Percentiles rank a stretch among this genome's conserved stretches.
These are phyloP conservation scores for Petromus typicus DNA, from an alignment of 2,113 vertebrate species.

Conservation along the genomic window DNA sequence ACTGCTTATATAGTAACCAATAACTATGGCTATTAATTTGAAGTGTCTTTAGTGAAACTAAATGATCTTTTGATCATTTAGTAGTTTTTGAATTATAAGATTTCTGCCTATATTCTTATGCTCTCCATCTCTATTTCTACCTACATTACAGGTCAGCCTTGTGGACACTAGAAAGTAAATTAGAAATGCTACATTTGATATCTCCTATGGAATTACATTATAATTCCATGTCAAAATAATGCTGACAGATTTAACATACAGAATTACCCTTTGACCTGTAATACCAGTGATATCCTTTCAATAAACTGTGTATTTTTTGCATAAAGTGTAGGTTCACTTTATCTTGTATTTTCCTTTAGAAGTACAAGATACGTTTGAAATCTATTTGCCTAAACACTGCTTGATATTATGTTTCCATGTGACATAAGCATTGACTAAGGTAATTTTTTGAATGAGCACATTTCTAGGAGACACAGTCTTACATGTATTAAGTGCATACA, in stretches of 20 bases:
- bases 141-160: too few species aligned
- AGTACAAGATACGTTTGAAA: not conserved
- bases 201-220: not conserved
- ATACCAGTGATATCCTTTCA: not conserved
- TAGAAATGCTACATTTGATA: too few species aligned
- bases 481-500: not conserved
- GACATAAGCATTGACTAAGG: not conserved
- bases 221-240: not conserved
- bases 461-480: not conserved
- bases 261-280: not conserved
- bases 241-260: not conserved
- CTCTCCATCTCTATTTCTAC: too few species aligned
- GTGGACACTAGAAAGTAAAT: too few species aligned
- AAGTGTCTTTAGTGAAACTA: too few species aligned
- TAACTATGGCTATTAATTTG: too few species aligned
- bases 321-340: not conserved
- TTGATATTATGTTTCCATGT: not conserved
- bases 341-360: not conserved
- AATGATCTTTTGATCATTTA: too few species aligned
- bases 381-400: not conserved
- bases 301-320: not conserved
- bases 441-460: not conserved
- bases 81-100: too few species aligned
- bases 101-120: too few species aligned
- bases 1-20: too few species aligned